Evolutionary conservation across 2,888 invertebrate species (phyloP), one percentile per base, ranked within the genome.

Genomic region (Andrena camellia): DNA sequence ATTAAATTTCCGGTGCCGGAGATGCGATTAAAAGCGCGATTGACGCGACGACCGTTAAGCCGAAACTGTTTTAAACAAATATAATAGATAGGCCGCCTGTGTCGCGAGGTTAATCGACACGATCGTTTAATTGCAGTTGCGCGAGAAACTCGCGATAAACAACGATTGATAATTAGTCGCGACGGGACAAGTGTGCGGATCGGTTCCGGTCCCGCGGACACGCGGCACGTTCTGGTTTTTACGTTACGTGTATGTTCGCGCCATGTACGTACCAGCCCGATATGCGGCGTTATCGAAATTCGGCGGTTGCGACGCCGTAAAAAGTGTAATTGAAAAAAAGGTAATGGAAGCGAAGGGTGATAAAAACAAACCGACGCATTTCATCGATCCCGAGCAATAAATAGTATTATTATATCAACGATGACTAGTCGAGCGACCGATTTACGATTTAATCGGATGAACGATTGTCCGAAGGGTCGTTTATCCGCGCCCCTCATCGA

Each of bases 1-100:
- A 81, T 81, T 68, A 42, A 81, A 73, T 81, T 81, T 81, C 31
- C 73, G 63, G 26, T 57, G 23, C 67, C 57, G 50, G 33, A 62
- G 62, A 62, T 72, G n/a, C 50, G 26, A 63, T 59, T 76, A 76
- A 52, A 66, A 23, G 8, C 17, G 59, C 23, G 60, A 76, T 66
- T 66, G 50, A 62, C 52, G 23, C 8, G 60, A 2, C 50, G 60
- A 31, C 20, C 29, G 60, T 76, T 52, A 20, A 20, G 26, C 66
- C 42, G 42, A 42, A 78, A 68, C 77, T 54, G 66, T 63, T 77
- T 26, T 48, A 68, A 59, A 67, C 66, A 68, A 76, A 78, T 67
- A 64, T 23, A 17, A 42, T 42, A 42, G 42, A 42, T 42, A 42
- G 17, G 42, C 42, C 42, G 4, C 54, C 6, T 8, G 13, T 8